These are phyloP conservation scores for Rhopalosiphum nymphaeae DNA, from an alignment of 2,888 invertebrate species.

Conservation along the genomic window DNA sequence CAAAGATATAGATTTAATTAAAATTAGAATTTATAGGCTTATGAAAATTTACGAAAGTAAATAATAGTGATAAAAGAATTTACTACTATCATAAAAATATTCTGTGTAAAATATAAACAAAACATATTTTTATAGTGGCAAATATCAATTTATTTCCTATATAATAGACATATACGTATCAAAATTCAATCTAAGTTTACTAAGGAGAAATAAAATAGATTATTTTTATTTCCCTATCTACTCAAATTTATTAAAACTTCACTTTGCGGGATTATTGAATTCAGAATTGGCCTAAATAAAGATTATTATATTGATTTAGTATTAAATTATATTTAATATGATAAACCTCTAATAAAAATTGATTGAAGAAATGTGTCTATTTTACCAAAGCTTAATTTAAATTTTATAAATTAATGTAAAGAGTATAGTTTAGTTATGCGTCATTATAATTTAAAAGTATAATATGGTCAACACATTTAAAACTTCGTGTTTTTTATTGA, in stretches of 20 bases:
- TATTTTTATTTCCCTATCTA: not conserved
- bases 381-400: too few species aligned
- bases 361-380: not conserved
- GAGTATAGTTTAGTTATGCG: too few species aligned
- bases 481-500: not conserved
- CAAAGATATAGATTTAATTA: not conserved
- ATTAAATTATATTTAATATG: not conserved
- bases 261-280: not conserved
- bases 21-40: not conserved
- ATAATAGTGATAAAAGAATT: not conserved
- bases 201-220: not conserved
- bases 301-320: not conserved
- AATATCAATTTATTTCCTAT: not conserved
- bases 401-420: too few species aligned
- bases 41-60: not conserved
- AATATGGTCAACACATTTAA: too few species aligned
- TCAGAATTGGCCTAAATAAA: not conserved
- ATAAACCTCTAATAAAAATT: not conserved
- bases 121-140: not conserved
- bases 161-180: not conserved
- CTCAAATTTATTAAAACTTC: not conserved
- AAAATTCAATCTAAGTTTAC: not conserved
- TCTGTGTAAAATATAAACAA: not conserved
- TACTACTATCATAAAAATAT: not conserved
- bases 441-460: too few species aligned